These are phyloP conservation scores for Vesta saturnalis DNA, from an alignment of 2,888 invertebrate species.

Conservation along the genomic window DNA sequence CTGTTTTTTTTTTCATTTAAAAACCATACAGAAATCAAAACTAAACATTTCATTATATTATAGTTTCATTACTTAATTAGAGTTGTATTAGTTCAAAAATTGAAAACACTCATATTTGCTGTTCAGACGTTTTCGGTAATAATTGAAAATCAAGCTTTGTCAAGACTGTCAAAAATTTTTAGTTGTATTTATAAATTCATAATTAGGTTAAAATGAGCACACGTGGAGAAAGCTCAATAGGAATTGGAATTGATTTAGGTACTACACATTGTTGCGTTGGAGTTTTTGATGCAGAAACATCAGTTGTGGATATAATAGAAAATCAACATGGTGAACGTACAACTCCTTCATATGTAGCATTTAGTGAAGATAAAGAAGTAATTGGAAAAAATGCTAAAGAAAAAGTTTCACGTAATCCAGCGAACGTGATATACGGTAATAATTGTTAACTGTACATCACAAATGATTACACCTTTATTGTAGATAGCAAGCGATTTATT, in stretches of 20 bases:
- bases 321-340: conserved; percentile 17
- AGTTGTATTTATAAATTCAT: neutral
- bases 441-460: neutral
- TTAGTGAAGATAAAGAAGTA: conserved; percentile 11
- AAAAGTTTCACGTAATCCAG: neutral
- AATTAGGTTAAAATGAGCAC: no score
- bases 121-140: no score
- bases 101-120: no score
- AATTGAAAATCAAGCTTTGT: no score
- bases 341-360: conserved; percentile 18
- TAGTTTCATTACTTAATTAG: no score
- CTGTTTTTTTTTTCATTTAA: no score
- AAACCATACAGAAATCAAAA: no score
- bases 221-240: no score
- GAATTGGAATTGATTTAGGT: conserved; percentile 24
- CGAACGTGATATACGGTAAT: conserved; percentile 16
- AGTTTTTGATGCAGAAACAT: neutral
- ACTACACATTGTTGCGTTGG: conserved; percentile 24
- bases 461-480: neutral
- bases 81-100: no score
- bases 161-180: neutral
- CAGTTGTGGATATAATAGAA: conserved; percentile 18
- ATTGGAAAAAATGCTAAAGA: conserved; percentile 24
- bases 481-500: conserved; percentile 23
- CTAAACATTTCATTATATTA: no score